Evolutionary conservation across 2,113 vertebrate genomes (phyloP).

Genomic region (Balaeniceps rex): DNA sequence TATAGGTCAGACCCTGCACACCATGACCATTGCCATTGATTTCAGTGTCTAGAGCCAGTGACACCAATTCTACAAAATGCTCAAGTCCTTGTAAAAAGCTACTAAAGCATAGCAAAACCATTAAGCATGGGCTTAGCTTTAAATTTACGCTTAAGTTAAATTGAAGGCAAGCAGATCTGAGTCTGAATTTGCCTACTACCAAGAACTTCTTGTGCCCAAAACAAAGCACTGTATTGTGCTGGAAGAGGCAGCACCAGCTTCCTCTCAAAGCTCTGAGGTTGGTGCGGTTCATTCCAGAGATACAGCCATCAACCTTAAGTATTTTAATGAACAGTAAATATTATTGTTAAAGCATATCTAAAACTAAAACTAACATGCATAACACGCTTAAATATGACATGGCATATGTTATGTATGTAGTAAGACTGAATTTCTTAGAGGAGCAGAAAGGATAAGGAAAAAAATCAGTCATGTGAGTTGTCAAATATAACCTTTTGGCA

Average conservation of each 20-base stretch:
- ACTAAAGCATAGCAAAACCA: neutral
- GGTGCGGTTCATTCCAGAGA: neutral
- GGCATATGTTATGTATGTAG: neutral
- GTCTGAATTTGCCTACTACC: neutral
- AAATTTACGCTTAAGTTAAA: neutral
- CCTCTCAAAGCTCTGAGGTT: neutral
- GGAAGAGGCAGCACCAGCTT: neutral
- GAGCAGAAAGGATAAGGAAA: conserved; percentile 50
- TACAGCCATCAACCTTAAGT: neutral
- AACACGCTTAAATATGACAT: conserved; percentile 3
- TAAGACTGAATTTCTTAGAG: conserved; percentile 55
- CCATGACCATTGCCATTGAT: conserved; percentile 2
- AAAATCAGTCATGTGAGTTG: conserved; percentile 78
- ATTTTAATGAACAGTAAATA: neutral
- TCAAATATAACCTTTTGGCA: conserved; percentile 82
- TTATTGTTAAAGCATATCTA: neutral
- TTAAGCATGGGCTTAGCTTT: neutral
- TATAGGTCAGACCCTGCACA: conserved; percentile 18
- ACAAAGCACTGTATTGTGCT: neutral
- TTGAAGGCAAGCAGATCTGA: neutral
- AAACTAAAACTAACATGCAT: neutral
- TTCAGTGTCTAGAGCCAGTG: neutral
- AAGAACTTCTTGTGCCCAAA: neutral
- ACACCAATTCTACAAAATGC: neutral
- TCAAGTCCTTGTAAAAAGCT: neutral